Percentiles rank a stretch among this genome's conserved stretches.
Evolutionary conservation across 2,888 invertebrate species (phyloP).

Genomic region (Drosophila bunnanda): DNA sequence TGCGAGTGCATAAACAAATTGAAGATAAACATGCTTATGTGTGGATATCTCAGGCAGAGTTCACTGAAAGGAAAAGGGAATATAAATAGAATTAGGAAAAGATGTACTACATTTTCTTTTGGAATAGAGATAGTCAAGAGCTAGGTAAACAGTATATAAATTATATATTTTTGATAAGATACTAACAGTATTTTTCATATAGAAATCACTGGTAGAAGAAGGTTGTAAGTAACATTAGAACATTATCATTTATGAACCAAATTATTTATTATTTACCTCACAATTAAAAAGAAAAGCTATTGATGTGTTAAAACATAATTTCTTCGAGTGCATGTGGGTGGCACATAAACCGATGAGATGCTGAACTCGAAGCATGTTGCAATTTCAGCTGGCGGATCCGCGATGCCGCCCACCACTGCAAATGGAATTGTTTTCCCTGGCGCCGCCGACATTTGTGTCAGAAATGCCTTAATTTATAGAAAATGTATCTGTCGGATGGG

Average conservation of each 20-base stretch:
- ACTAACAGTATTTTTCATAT: neutral
- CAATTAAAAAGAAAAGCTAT: neutral
- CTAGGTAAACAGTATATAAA: neutral
- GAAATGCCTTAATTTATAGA: slow-evolving; percentile 71
- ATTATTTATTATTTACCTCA: neutral
- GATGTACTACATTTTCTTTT: too few relatives aligned
- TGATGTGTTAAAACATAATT: neutral
- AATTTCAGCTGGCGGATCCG: slow-evolving; percentile 48
- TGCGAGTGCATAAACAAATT: slow-evolving; percentile 51
- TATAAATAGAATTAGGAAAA: neutral
- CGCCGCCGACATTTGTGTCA: slow-evolving; percentile 51
- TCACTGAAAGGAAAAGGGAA: slow-evolving; percentile 11
- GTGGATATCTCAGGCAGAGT: slow-evolving; percentile 2
- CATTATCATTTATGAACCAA: neutral
- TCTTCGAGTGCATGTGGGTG: neutral
- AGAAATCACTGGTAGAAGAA: neutral
- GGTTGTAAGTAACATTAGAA: too few relatives aligned
- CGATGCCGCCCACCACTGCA: slow-evolving; percentile 47
- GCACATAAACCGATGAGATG: slow-evolving; percentile 1
- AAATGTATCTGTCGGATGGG: slow-evolving; percentile 60
- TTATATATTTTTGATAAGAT: neutral
- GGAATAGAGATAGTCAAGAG: neutral
- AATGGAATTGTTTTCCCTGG: slow-evolving; percentile 71
- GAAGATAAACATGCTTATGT: slow-evolving; percentile 46
- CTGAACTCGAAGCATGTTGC: slow-evolving; percentile 45